Conservation (phyloP, 2,888 invertebrate genomes). For the Zygaena filipendulae region DNA sequence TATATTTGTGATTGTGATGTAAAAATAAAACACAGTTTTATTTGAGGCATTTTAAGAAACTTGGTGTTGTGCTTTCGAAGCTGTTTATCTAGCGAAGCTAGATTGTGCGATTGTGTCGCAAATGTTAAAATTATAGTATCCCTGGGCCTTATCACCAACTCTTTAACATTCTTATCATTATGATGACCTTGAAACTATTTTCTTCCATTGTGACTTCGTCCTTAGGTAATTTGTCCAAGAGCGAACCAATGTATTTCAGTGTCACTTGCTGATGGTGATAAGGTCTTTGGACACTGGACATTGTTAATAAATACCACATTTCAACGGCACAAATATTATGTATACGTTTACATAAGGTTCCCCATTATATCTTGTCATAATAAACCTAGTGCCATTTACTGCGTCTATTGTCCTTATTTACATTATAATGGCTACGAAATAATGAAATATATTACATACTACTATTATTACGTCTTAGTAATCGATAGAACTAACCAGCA, state of each 20-base stretch:
- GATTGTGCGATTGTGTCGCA: too few species aligned
- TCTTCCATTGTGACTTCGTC: too few species aligned
- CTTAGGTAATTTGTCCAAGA: too few species aligned
- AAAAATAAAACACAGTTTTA: slow-evolving; percentile 66
- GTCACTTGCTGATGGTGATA: too few species aligned
- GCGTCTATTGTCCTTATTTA: slow-evolving; percentile 50
- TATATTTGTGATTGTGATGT: slow-evolving; percentile 52
- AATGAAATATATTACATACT: slow-evolving; percentile 6
- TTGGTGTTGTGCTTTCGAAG: slow-evolving; percentile 57
- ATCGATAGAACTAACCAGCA: slow-evolving; percentile 60
- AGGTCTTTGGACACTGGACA: too few species aligned
- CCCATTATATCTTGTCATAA: slow-evolving; percentile 58
- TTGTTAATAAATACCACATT: too few species aligned
- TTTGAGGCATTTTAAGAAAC: slow-evolving; percentile 62
- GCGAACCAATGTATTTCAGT: too few species aligned
- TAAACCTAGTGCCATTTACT: slow-evolving; percentile 59
- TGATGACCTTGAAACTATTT: too few species aligned
- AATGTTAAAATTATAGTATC: too few species aligned
- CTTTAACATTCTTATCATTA: too few species aligned
- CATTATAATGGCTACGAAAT: slow-evolving; percentile 40
- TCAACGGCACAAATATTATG: slow-evolving; percentile 42
- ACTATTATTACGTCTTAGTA: slow-evolving; percentile 25
- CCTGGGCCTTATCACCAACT: too few species aligned
- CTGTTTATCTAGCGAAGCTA: slow-evolving; percentile 62
- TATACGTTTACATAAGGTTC: slow-evolving; percentile 29